Conservation (phyloP, 2,113 vertebrate species). For the human region GRCh38 chr3:144528501-144529000, state of each 20-base stretch:
- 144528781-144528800: background rate
- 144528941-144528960: background rate
- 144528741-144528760: background rate
- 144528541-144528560: background rate
- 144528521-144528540: too few species aligned
- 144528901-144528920: background rate
- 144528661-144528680: background rate
- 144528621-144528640: background rate
- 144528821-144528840: background rate
- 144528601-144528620: background rate
- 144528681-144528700: background rate
- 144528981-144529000: background rate
- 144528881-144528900: fast-evolving
- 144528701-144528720: background rate
- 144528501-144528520: background rate
- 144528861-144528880: background rate
- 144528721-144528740: background rate
- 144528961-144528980: background rate
- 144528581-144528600: background rate
- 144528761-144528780: fast-evolving
- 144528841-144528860: background rate
- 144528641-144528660: background rate
- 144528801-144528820: background rate
- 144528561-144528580: background rate
- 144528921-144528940: background rate